Conservation (phyloP, 2,113 vertebrate genomes). For the Regulus satrapa region DNA sequence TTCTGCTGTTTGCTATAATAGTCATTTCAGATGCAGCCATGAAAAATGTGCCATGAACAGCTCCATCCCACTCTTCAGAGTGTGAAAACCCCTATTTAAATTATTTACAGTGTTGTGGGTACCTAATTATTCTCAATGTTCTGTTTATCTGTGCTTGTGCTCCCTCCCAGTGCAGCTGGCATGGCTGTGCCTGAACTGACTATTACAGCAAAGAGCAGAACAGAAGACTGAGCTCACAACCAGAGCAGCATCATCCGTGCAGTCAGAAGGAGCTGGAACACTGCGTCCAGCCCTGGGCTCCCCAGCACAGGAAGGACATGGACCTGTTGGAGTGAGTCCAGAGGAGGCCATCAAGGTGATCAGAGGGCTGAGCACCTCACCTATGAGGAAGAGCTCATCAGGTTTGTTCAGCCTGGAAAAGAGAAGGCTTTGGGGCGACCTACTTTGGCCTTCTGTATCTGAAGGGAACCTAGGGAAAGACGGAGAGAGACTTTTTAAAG, state of each 20-base stretch:
- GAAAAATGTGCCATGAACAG: not conserved
- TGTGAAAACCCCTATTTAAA: not conserved
- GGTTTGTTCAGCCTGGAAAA: not conserved
- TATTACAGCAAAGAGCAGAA: not conserved
- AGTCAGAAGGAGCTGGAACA: not conserved
- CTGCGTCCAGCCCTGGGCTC: not conserved
- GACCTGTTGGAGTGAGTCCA: not conserved
- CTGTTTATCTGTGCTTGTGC: not conserved
- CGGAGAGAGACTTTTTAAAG: not conserved
- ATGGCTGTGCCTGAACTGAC: not conserved
- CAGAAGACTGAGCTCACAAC: not conserved
- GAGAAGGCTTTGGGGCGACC: not conserved
- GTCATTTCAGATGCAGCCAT: not conserved
- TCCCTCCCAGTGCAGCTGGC: not conserved
- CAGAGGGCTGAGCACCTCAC: not conserved
- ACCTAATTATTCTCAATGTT: not conserved
- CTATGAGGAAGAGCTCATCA: not conserved
- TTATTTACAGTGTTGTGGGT: not conserved
- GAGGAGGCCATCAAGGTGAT: not conserved
- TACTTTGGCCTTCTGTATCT: not conserved
- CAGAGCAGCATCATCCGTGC: not conserved
- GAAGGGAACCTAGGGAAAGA: not conserved
- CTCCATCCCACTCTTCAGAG: not conserved
- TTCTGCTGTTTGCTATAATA: not conserved
- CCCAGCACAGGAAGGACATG: not conserved